Evolutionary conservation across 2,797 vertebrate species (phyloP).

Genomic region (Antennarius maculatus): DNA sequence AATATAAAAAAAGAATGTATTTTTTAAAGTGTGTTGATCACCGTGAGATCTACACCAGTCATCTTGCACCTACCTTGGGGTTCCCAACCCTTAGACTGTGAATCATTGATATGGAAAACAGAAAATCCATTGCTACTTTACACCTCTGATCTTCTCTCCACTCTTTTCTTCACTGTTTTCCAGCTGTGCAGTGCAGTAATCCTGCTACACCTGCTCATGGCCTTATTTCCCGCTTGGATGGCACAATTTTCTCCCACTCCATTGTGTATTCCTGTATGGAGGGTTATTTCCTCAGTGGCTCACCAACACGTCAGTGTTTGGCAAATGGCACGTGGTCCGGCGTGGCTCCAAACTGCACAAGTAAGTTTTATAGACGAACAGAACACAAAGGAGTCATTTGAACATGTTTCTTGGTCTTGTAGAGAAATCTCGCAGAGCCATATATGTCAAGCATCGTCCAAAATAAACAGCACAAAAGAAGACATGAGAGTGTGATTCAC

Average conservation of each 20-base stretch:
- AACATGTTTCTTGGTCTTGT: constrained; percentile 8
- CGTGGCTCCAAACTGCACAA: constrained; percentile 92
- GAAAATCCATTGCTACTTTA: constrained; percentile 56
- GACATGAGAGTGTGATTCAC: not conserved
- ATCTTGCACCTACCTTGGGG: constrained; percentile 27
- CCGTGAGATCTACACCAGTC: constrained; percentile 35
- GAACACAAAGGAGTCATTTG: not conserved
- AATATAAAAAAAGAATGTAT: constrained; percentile 9
- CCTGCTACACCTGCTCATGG: constrained; percentile 92
- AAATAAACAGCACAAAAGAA: constrained; percentile 12
- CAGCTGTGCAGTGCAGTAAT: constrained; percentile 95
- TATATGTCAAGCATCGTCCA: constrained; percentile 9
- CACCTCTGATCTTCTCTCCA: constrained; percentile 45
- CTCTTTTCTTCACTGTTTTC: constrained; percentile 36
- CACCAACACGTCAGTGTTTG: constrained; percentile 88
- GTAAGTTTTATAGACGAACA: constrained; percentile 79
- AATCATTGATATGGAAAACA: constrained; percentile 65
- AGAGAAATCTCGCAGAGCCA: too few relatives aligned
- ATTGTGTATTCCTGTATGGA: constrained; percentile 93
- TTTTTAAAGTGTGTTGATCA: constrained; percentile 30
- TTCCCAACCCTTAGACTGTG: constrained; percentile 31
- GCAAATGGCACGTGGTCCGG: constrained; percentile 97
- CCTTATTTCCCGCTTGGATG: constrained; percentile 89
- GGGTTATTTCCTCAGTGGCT: constrained; percentile 91
- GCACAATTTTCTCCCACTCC: constrained; percentile 91